phyloP scores from a whole-genome alignment of 2,113 vertebrate species.

The Phalacrocorax brasilianus region DNA sequence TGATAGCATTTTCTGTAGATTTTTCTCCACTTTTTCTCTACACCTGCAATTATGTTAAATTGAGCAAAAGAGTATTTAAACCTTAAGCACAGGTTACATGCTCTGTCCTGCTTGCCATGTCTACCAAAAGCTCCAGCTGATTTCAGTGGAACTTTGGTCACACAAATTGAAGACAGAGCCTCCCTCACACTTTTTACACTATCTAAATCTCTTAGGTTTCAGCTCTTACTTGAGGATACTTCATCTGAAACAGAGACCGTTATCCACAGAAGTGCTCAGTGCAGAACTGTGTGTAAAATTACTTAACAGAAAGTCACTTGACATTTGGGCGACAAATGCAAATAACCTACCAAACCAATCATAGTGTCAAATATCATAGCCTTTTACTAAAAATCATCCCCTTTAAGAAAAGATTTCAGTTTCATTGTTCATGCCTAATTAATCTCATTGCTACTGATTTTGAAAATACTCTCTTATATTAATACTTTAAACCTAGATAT shows the following conservation, averaged over 20 bases:
- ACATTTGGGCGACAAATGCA: neutral
- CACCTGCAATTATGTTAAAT: neutral
- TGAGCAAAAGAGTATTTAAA: neutral
- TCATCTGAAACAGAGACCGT: neutral
- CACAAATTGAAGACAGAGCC: neutral
- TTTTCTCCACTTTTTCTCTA: neutral
- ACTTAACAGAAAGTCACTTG: neutral
- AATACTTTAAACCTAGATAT: slow-evolving; percentile 2
- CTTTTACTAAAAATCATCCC: neutral
- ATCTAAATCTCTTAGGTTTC: neutral
- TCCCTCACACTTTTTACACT: neutral
- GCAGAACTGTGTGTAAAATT: neutral
- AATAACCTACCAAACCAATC: neutral
- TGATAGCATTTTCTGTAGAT: neutral
- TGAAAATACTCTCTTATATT: neutral
- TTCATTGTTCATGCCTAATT: slow-evolving; percentile 20
- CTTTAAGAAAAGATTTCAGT: neutral
- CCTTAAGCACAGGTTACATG: neutral
- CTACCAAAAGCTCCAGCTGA: neutral
- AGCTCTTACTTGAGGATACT: neutral
- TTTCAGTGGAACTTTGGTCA: neutral
- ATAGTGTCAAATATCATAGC: neutral
- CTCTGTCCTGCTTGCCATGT: neutral
- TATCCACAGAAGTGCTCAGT: neutral
- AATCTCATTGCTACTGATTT: neutral